Evolutionary conservation across 2,888 invertebrate genomes (phyloP).

Genomic region (Drosophila hamatofila): DNA sequence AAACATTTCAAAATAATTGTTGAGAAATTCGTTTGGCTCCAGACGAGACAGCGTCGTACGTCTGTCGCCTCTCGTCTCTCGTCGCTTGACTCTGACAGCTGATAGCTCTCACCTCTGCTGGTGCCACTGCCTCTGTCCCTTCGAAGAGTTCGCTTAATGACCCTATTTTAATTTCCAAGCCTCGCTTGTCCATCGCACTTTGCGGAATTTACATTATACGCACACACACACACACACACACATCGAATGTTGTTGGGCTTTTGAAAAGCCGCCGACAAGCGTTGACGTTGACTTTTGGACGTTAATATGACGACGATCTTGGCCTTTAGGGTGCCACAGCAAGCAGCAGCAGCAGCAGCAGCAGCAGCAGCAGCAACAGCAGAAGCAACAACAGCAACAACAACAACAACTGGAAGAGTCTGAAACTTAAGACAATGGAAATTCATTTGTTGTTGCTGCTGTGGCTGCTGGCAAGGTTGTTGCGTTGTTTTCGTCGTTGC

Average conservation of each 20-base stretch:
- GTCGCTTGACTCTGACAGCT: slow-evolving; percentile 10
- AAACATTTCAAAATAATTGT: slow-evolving; percentile 81
- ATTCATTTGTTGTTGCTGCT: slow-evolving; percentile 70
- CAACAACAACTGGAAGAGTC: slow-evolving; percentile 56
- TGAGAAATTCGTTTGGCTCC: slow-evolving; percentile 73
- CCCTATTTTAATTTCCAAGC: slow-evolving; percentile 80
- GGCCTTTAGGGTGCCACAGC: slow-evolving; percentile 75
- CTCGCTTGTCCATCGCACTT: slow-evolving; percentile 80
- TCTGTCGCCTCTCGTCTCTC: background rate
- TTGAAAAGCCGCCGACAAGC: slow-evolving; percentile 79
- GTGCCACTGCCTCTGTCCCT: slow-evolving; percentile 19
- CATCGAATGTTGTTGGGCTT: slow-evolving; percentile 60
- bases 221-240: slow-evolving; percentile 43
- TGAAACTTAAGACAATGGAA: slow-evolving; percentile 75
- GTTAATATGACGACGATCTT: slow-evolving; percentile 82
- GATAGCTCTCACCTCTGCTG: slow-evolving; percentile 29
- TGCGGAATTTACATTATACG: slow-evolving; percentile 80
- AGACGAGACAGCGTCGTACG: slow-evolving; percentile 13
- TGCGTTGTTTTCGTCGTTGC: slow-evolving; percentile 58
- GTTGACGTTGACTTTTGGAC: slow-evolving; percentile 76
- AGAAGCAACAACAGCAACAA: slow-evolving; percentile 32
- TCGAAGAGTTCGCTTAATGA: slow-evolving; percentile 68
- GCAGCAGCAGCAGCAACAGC: slow-evolving; percentile 29
- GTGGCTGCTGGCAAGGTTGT: slow-evolving; percentile 77
- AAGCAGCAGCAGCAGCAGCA: slow-evolving; percentile 32